Base-by-base conservation (phyloP, 2,888 invertebrate genomes). In the Lasioglossum vierecki region DNA sequence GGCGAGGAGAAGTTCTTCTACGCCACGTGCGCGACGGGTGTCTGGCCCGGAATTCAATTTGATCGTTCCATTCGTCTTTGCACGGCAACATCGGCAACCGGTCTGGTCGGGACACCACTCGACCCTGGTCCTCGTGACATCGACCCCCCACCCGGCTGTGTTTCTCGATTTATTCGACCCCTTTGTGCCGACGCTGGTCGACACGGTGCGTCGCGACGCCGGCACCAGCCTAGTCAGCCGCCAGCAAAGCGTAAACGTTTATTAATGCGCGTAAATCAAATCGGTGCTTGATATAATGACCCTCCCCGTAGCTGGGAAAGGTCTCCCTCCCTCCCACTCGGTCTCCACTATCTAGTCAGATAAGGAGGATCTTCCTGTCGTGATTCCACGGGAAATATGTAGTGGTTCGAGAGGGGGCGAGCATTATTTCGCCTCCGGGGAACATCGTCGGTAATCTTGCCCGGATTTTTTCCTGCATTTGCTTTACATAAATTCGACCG, bases 211-310 rank as follows among this genome's bases (percentile, higher is more conserved):
- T 80, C 84, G 82, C 46, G 78, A 22, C 39, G 39, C 30, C 5
- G 18, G 13, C 18, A 22, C 41, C 68, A 41, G 76, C 35, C 35
- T 35, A 66, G 66, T 66, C 66, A 66, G 66, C 66, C 30, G 30
- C 66, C 57, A 76, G 82, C 70, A 83, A 84, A 85, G 89, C 88
- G 91, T 91, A 92, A 92, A 91, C 92, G 91, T 91, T 93, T 93
- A 93, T 92, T 93, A 93, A 93, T 89, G 91, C 91, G 86, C 92
- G 91, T 93, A 93, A 92, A 92, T 92, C 92, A 92, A 90, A 88
- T 89, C 82, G 88, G 87, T 91, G 89, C 91, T 91, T 89, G 90
- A 91, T 90, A 83, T 91, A 88, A 92, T 88, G 89, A 86, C 88
- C 90, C 76, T 88, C 79, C 83, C 68, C 77, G 70, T 46, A 35